Evolutionary conservation across 2,888 invertebrate species (phyloP).

Genomic region (Ectobius pallidus): DNA sequence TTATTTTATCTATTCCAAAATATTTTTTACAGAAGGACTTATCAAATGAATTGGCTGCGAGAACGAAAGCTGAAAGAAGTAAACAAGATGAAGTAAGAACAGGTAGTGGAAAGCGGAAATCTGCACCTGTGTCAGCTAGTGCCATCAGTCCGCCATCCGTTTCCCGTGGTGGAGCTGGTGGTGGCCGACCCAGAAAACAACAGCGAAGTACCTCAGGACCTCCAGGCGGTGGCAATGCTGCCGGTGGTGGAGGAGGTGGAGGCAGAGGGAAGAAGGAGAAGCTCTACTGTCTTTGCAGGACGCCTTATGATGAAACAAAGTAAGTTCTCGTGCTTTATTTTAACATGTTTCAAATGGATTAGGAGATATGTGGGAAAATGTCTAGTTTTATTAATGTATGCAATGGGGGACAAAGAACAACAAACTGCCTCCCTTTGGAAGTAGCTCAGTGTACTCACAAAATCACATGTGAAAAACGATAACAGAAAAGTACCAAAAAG

Average conservation of each 20-base stretch:
- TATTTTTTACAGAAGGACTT: slow-evolving; percentile 68
- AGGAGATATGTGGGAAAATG: no score
- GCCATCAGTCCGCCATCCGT: slow-evolving; percentile 50
- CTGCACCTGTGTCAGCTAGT: slow-evolving; percentile 56
- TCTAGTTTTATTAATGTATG: no score
- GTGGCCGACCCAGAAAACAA: slow-evolving; percentile 52
- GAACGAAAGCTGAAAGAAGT: slow-evolving; percentile 72
- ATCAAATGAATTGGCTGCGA: slow-evolving; percentile 71
- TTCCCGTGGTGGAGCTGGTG: slow-evolving; percentile 51
- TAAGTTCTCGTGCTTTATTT: slow-evolving; percentile 60
- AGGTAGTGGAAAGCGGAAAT: slow-evolving; percentile 63
- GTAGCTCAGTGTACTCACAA: no score
- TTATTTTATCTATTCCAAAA: no score
- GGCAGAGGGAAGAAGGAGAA: slow-evolving; percentile 71
- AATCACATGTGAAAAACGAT: no score
- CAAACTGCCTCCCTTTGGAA: no score
- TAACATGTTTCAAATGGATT: no score
- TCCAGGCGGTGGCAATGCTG: slow-evolving; percentile 28
- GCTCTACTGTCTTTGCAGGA: slow-evolving; percentile 89
- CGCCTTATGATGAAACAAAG: slow-evolving; percentile 95
- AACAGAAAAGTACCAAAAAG: no score
- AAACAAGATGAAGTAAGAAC: slow-evolving; percentile 70
- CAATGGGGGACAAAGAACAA: no score
- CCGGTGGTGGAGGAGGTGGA: slow-evolving; percentile 44
- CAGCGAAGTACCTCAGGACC: not conserved